Evolutionary conservation across 2,113 vertebrate genomes (phyloP), one percentile per base, ranked within the genome.

Genomic region (Xiphophorus maculatus): DNA sequence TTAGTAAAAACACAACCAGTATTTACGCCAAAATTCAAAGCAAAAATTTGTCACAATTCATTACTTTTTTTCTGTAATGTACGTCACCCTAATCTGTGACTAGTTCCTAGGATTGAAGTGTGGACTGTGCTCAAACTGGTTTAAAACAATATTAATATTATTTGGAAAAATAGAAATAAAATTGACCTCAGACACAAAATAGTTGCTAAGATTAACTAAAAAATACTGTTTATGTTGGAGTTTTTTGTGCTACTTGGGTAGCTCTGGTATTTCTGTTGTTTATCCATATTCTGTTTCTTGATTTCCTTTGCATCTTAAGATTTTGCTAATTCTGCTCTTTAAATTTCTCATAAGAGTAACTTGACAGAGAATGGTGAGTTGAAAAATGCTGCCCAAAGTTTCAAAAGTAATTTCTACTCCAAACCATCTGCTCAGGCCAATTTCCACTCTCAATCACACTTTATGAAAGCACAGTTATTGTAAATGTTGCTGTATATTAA

Each of bases 361-460:
- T 32, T 63, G 60, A 69, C 51, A 67, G n/a, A 27, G 44, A 48
- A 63, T 48, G 35, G 54, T 19, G 72, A 73, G 14, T 54, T 30
- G 42, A 40, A 69, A 69, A 67, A 54, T 30, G 60, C 30, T 32
- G 28, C 68, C 29, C 37, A 40, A 27, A 48, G 4, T 66, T 37
- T 27, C 63, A 58, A 67, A 69, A 64, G 17, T 30, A 28, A 76
- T 68, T 76, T 73, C 10, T 32, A 58, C 42, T 69, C 44, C 58
- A 64, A 58, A 68, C 13, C 64, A 42, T 76, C 69, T 81, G 51
- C 27, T 54, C 15, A 12, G 48, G 19, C 11, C 44, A 74, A 19
- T 15, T 28, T n/a, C 30, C 14, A 10, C 22, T 37, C 17, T 81
- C 22, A 22, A 48, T 61, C 68, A 67, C 40, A 22, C 48, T 40